Evolutionary conservation across 2,888 invertebrate species (phyloP).

Genomic region (Meganola albula): DNA sequence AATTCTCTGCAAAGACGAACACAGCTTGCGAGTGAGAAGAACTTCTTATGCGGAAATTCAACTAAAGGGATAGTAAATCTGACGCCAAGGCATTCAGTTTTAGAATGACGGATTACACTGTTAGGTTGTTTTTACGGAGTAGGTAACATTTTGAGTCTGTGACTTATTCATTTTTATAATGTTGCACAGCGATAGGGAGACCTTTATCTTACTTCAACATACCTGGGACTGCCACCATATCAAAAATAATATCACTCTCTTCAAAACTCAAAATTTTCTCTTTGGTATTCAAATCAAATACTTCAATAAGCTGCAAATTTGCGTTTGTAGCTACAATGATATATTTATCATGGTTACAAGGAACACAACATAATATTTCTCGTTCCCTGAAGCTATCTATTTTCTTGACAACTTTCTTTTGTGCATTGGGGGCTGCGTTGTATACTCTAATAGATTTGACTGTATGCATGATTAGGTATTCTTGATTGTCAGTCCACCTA

Average conservation of each 20-base stretch:
- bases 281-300: slow-evolving; percentile 50
- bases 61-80: too few relatives aligned
- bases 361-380: slow-evolving; percentile 49
- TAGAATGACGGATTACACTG: too few relatives aligned
- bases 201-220: slow-evolving; percentile 20
- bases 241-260: slow-evolving; percentile 48
- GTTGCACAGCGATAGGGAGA: too few relatives aligned
- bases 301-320: slow-evolving; percentile 39
- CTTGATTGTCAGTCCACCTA: slow-evolving; percentile 56
- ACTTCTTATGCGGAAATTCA: too few relatives aligned
- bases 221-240: slow-evolving; percentile 61
- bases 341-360: slow-evolving; percentile 55
- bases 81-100: too few relatives aligned
- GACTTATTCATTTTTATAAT: too few relatives aligned
- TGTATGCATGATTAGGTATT: slow-evolving; percentile 57
- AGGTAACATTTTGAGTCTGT: too few relatives aligned
- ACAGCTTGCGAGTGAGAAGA: too few relatives aligned
- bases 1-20: too few relatives aligned
- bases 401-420: slow-evolving; percentile 32
- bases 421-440: slow-evolving; percentile 40
- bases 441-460: slow-evolving; percentile 54
- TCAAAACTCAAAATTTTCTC: slow-evolving; percentile 48
- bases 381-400: slow-evolving; percentile 47
- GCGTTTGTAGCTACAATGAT: slow-evolving; percentile 46
- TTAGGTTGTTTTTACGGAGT: too few relatives aligned